Base-by-base conservation (phyloP, 2,888 invertebrate genomes). In the Dryobota labecula region DNA sequence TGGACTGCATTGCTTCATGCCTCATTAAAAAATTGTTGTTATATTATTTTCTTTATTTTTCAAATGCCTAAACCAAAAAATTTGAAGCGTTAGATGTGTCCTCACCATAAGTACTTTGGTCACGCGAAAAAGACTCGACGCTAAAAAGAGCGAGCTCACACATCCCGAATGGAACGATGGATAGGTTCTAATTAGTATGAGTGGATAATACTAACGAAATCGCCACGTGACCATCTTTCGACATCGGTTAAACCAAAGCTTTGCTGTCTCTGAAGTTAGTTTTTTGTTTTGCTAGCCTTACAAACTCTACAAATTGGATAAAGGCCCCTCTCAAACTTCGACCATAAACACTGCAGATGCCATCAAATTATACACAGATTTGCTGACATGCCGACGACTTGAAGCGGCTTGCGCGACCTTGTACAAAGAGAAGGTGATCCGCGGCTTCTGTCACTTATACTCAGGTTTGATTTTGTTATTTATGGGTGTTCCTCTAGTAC, bases 371-470 rank as follows among this genome's bases (percentile, higher is more conserved):
- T 73, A 57, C 36, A 57, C 24, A 51, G 1, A 5, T 1, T 2
- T 73, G 38, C 1, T 3, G 6, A 0, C 1, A 4, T 18, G 18
- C 30, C 73, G 73, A 36, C 36, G 38, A 51, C 1, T 73, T 18
- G 73, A 73, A 76, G 30, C 30, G 24, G 20, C 15, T 38, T 1
- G 8, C 5, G 56, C 69, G 9, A 2, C 13, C 9, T 57, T 76
- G 13, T 73, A 73, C 47, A 73, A 76, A 68, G 36, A 38, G 49
- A 73, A 73, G 49, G 0, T 3, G 2, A 57, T 73, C 20, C 73
- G 69, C 13, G 73, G 73, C 20, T 73, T 73, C 43, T 76, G 76
- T 51, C 73, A 73, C 20, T 38, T 73, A 45, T 73, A 76, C 24
- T 0, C 76, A 45, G 73, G 73, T 73, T n/a, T 13, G 41, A 33